Conservation (phyloP, 1,140 invertebrate genomes). For the Eriocheir sinensis region DNA sequence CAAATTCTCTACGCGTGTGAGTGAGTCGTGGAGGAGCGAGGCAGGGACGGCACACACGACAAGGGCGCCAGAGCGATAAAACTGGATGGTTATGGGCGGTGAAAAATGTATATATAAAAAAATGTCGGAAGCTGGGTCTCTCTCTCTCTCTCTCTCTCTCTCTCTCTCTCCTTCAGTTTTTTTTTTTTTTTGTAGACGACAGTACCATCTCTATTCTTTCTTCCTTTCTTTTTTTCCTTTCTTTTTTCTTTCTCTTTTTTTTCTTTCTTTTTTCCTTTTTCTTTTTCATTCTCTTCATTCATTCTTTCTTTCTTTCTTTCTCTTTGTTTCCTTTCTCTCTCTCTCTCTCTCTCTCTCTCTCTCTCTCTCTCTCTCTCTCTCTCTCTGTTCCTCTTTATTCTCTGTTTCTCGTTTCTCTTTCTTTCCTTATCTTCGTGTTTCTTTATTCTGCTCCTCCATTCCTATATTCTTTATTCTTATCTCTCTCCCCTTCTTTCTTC, state of each 20-base stretch:
- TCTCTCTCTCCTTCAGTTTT: not conserved
- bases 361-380: not conserved
- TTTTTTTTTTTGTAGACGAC: not conserved
- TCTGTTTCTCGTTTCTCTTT: not conserved
- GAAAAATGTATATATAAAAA: too few relatives aligned
- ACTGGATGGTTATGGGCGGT: too few relatives aligned
- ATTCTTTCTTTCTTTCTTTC: not conserved
- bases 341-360: not conserved
- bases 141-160: not conserved
- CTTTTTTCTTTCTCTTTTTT: not conserved
- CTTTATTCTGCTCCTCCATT: too few relatives aligned
- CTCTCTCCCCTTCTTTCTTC: not conserved
- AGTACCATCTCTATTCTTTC: not conserved
- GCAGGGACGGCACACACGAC: too few relatives aligned
- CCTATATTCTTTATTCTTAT: not conserved
- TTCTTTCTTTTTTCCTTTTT: too few relatives aligned
- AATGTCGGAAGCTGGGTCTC: too few relatives aligned
- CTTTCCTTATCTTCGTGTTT: not conserved
- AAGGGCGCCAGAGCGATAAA: too few relatives aligned
- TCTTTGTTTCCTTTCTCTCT: not conserved
- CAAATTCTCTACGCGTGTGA: too few relatives aligned
- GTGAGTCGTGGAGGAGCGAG: too few relatives aligned
- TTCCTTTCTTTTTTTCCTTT: slow-evolving; percentile 27
- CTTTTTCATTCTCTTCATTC: not conserved
- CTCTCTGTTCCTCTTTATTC: not conserved